These are phyloP conservation scores for Drosophila barbarae DNA, from an alignment of 2,888 invertebrate species.

Conservation along the genomic window DNA sequence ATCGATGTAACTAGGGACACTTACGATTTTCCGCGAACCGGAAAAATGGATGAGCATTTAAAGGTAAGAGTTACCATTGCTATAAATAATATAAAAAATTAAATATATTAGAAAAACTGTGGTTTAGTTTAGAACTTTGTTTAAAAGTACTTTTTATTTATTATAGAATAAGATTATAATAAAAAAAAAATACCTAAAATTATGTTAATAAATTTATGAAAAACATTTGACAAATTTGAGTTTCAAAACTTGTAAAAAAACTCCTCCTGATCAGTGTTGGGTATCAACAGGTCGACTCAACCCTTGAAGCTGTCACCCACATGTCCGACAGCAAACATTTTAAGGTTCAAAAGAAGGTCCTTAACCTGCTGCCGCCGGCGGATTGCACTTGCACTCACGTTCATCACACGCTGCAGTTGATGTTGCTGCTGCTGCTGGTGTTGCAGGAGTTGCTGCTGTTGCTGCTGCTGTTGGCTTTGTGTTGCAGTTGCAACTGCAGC, in stretches of 20 bases:
- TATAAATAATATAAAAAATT: too few species aligned
- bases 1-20: background rate
- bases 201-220: background rate
- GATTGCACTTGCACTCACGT: slow-evolving; percentile 50
- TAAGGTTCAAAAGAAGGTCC: slow-evolving; percentile 71
- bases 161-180: too few species aligned
- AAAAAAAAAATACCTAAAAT: background rate
- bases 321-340: slow-evolving; percentile 64
- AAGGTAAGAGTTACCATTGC: background rate
- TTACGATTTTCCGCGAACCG: background rate
- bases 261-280: background rate
- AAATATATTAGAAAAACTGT: background rate
- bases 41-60: background rate
- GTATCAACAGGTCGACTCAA: background rate
- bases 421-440: slow-evolving; percentile 17
- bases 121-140: background rate
- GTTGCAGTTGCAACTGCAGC: slow-evolving; percentile 22
- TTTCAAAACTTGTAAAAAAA: too few species aligned
- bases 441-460: slow-evolving; percentile 13
- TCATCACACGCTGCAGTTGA: slow-evolving; percentile 29
- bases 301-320: slow-evolving; percentile 43
- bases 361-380: slow-evolving; percentile 68
- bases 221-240: background rate
- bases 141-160: too few species aligned
- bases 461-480: slow-evolving; percentile 24